phyloP scores from a whole-genome alignment of 2,888 invertebrate genomes.

The Spialia ferax region DNA sequence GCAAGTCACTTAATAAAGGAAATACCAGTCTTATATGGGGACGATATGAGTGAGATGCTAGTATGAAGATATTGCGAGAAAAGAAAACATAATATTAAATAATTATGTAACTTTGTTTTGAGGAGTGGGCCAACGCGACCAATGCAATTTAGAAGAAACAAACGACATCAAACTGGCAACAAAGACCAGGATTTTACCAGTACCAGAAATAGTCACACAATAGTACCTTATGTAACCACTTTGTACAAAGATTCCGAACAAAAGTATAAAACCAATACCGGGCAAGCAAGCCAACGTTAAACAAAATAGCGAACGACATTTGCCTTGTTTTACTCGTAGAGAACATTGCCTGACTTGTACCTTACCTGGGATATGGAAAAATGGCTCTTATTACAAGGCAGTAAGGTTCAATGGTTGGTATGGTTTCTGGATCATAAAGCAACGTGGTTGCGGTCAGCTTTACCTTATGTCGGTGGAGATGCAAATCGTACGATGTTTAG shows the following conservation, averaged over 20 bases:
- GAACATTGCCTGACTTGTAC: conserved; percentile 15
- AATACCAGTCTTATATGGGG: no score
- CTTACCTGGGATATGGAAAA: not conserved
- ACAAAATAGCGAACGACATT: conserved; percentile 24
- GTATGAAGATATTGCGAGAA: no score
- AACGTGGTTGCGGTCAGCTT: conserved; percentile 10
- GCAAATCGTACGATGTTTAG: conserved; percentile 10
- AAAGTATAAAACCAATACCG: conserved; percentile 13
- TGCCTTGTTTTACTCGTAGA: conserved; percentile 10
- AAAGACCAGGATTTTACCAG: not conserved
- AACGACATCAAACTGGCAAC: not conserved
- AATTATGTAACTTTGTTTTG: no score
- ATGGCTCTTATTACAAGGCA: not conserved
- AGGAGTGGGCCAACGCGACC: no score
- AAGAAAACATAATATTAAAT: no score
- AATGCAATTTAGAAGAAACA: no score
- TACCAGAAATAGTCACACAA: not conserved
- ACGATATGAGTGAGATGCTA: no score
- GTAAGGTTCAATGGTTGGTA: conserved; percentile 1
- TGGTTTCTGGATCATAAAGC: conserved; percentile 9
- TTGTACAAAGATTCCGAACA: conserved; percentile 3
- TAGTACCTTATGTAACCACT: conserved; percentile 4
- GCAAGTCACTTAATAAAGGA: no score
- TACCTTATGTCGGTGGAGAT: conserved; percentile 20
- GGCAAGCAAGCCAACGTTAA: conserved; percentile 15